These are phyloP conservation scores for Enteromius paludinosus DNA, from an alignment of 2,797 vertebrate species.

Conservation along the genomic window DNA sequence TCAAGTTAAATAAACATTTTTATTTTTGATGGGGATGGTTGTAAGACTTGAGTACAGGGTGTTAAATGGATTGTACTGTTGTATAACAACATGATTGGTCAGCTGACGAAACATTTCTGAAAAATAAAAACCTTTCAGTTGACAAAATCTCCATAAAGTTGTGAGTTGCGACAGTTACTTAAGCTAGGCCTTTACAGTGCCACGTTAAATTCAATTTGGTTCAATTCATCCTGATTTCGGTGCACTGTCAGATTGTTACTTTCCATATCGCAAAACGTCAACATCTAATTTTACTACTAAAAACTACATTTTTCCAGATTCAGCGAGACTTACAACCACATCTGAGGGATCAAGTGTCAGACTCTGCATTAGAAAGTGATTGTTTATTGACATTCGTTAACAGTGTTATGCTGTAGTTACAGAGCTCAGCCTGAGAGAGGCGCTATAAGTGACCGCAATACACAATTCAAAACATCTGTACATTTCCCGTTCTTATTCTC, in stretches of 20 bases:
- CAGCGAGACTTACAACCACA: not conserved
- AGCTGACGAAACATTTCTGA: not conserved
- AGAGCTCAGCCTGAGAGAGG: slow-evolving; percentile 84
- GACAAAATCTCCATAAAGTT: not conserved
- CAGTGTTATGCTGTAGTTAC: slow-evolving; percentile 80
- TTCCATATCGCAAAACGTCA: not conserved
- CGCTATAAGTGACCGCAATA: slow-evolving; percentile 72
- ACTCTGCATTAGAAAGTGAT: slow-evolving; percentile 82
- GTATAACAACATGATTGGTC: not conserved
- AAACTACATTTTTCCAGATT: not conserved
- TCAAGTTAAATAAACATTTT: too few species aligned
- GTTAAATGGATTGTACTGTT: not conserved
- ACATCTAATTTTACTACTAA: not conserved
- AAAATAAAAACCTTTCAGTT: not conserved
- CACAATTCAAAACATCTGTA: slow-evolving; percentile 62
- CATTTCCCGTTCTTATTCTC: slow-evolving; percentile 14
- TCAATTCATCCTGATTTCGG: too few species aligned
- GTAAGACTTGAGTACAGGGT: not conserved
- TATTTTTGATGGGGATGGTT: too few species aligned
- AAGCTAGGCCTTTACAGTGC: not conserved
- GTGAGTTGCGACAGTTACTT: too few species aligned
- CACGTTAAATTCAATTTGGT: not conserved
- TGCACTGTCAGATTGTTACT: not conserved
- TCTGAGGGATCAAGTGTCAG: not conserved
- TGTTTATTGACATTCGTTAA: slow-evolving; percentile 89